Evolutionary conservation across 1,140 invertebrate genomes (phyloP), one percentile per base, ranked within the genome.

Genomic region (Drosophila micromelanica): DNA sequence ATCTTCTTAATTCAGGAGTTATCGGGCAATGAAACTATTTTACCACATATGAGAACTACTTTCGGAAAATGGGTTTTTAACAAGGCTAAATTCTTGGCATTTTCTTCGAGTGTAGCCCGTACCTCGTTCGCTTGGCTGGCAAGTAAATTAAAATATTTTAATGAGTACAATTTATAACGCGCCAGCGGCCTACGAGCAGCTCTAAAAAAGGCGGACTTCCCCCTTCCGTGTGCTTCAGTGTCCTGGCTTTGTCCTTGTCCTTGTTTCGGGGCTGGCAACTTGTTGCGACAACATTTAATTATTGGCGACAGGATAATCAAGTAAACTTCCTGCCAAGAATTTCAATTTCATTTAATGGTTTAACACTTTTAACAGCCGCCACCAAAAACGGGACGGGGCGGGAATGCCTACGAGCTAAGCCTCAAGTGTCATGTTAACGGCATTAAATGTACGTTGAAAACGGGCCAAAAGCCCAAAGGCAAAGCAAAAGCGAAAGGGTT

Each of bases 81-180:
- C 20, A 23, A 23, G 20, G 8, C 32, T 8, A 35, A 35, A 9
- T 8, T 35, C 2, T 8, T 8, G 6, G 2, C 32, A 35, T 35
- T 35, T 35, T 35, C 7, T 8, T 0, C 8, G 32, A 35, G 32
- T 35, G 32, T 35, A n/a, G 32, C 27, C 35, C 13, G 3, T 2
- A 13, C 17, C 45, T n/a, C 45, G 1, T 30, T 15, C 23, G 13
- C 20, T 30, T 51, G 7, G 56, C 32, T 72, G 55, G 69, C 82
- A 63, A 90, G 86, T 87, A 90, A 90, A 90, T 90, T 90, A 90
- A 90, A 90, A 90, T 90, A 90, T 90, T 90, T 90, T 90, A 90
- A 90, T 90, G 87, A 90, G 87, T 78, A 86, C 81, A 90, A 86
- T 90, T 90, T 86, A 90, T 82, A 82, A 90, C 72, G 75, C 67